These are phyloP conservation scores for Gymnopithys bicolor DNA, from an alignment of 2,797 vertebrate genomes.

Conservation along the genomic window DNA sequence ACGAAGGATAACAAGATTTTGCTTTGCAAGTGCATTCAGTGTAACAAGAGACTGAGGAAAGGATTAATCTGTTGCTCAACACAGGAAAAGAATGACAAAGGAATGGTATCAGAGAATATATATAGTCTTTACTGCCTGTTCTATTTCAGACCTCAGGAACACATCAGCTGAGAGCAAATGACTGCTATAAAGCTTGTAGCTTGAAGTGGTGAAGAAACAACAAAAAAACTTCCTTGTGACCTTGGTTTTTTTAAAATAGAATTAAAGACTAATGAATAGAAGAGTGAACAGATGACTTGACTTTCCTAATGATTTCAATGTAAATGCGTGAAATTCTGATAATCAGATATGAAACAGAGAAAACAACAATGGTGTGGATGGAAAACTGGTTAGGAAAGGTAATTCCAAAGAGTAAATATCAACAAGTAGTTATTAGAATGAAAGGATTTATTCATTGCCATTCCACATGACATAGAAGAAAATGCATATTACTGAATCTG, in stretches of 20 bases:
- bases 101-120: background rate
- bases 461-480: background rate
- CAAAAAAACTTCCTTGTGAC: background rate
- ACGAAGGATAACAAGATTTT: background rate
- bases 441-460: background rate
- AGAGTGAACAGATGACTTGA: background rate
- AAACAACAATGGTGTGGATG: background rate
- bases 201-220: background rate
- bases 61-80: background rate
- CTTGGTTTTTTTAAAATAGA: background rate
- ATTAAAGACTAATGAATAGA: background rate
- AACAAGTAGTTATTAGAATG: background rate
- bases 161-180: background rate
- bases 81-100: background rate
- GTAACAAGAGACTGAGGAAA: background rate
- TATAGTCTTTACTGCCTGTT: background rate
- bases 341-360: background rate
- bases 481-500: background rate
- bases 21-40: background rate
- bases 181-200: background rate
- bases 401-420: background rate
- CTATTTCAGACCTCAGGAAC: background rate
- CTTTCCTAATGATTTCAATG: background rate
- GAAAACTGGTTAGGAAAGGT: background rate
- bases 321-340: background rate